Base-by-base conservation (phyloP, 2,113 vertebrate species). In the Tachuris rubrigastra region DNA sequence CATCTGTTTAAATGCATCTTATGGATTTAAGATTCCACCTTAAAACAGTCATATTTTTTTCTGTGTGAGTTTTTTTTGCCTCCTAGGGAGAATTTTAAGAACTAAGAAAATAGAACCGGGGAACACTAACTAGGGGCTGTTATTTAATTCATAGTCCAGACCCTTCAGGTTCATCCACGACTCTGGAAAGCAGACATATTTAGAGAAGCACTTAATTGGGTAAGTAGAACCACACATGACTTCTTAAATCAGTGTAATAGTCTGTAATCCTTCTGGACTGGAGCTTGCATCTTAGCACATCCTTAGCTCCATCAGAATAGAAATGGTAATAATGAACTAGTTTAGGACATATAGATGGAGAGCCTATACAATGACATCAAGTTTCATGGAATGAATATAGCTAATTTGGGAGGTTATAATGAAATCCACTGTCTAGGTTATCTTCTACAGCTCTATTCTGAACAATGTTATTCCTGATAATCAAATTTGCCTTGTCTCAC, bases 401-500 rank as follows among this genome's bases (percentile, higher is more conserved):
- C 4, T 60, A 24, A 60, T 74, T 59, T 81, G 37, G 21, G 52
- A 89, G 12, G 4, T 12, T 65, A 10, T 23, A 0, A 0, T 49
- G 31, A 89, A 92, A 87, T 68, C 21, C 24, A 19, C 42, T 50
- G 21, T 35, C 42, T 71, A 46, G 23, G 5, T 63, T 89, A 50
- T 42, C 21, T 72, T 66, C n/a, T 41, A 67, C 24, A 79, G 8
- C 8, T 78, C 60, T 65, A 6, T 52, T 44, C 5, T 28, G 23
- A 92, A 62, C n/a, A 52, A 41, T 30, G 19, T 28, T 78, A 65
- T 56, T 87, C 35, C 56, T 89, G 14, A 31, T 25, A 85, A 39
- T 8, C 2, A 0, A 28, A 58, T 92, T 62, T 0, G 0, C 4
- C 68, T 13, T 58, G 1, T 53, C 52, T 71, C 46, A 5, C 6